phyloP scores from a whole-genome alignment of 2,888 invertebrate genomes.

The Trachelus iudaicus region DNA sequence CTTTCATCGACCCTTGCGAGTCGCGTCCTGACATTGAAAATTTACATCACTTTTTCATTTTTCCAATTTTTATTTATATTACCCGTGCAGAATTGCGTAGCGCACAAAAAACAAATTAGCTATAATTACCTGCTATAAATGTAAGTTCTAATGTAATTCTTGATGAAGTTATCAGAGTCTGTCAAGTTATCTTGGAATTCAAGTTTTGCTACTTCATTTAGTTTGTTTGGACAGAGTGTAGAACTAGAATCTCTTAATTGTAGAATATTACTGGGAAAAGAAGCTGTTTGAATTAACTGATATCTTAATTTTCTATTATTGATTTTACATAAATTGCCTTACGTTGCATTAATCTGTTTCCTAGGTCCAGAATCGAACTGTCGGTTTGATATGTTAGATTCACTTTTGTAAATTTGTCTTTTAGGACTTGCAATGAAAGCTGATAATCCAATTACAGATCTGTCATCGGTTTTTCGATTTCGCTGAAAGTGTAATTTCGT shows the following conservation, averaged over 20 bases:
- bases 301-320: too few species aligned
- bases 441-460: too few species aligned
- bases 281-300: neutral
- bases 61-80: neutral
- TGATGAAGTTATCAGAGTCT: conserved; percentile 28
- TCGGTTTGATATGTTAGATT: too few species aligned
- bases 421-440: too few species aligned
- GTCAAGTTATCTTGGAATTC: conserved; percentile 38
- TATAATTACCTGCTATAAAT: conserved; percentile 35
- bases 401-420: too few species aligned
- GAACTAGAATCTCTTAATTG: neutral
- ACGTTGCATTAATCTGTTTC: too few species aligned
- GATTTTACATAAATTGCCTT: too few species aligned
- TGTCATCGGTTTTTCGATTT: neutral
- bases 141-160: conserved; percentile 30
- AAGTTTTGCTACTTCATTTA: conserved; percentile 23
- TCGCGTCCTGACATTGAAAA: conserved; percentile 22
- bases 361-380: too few species aligned
- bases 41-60: conserved; percentile 1
- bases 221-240: conserved; percentile 11
- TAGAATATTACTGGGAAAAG: neutral
- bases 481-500: neutral
- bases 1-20: conserved; percentile 27
- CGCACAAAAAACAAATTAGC: neutral
- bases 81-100: neutral